Base-by-base conservation (phyloP, 2,888 invertebrate genomes). In the Xestia xanthographa region DNA sequence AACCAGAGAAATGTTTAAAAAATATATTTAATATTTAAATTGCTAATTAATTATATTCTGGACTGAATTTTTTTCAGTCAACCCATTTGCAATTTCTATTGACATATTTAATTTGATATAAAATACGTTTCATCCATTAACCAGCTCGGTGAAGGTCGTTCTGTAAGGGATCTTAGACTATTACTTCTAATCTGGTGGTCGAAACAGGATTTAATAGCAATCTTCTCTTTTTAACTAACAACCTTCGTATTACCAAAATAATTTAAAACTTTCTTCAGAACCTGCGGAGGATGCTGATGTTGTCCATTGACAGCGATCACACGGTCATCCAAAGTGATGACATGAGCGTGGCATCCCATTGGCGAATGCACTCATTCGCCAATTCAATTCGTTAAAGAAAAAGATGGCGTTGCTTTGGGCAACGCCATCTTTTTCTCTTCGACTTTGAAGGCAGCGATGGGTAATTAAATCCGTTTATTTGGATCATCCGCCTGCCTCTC, bases 381-480 rank as follows among this genome's bases (percentile, higher is more conserved):
- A n/a, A n/a, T n/a, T n/a, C n/a, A n/a, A n/a, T n/a, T n/a, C n/a
- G n/a, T n/a, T n/a, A n/a, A n/a, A n/a, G n/a, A n/a, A n/a, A n/a
- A n/a, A n/a, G n/a, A n/a, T n/a, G n/a, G n/a, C n/a, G n/a, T n/a
- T n/a, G n/a, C n/a, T n/a, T n/a, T n/a, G n/a, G n/a, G 75, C 92
- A 92, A 0, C 86, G 73, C 92, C 92, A 92, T 45, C 89, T 80
- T 6, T 63, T 85, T 29, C 75, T 89, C 9, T 9, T 58, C 20
- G 66, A 68, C 68, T 67, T 86, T 3, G 81, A 78, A 14, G 75
- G 76, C 12, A 67, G 26, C 29, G 74, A 77, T 20, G 87, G 90
- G 78, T 90, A 93, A 0, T 89, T 92, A 76, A 90, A 93, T 1
- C 91, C 90, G 17, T 89, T 86, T 5, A 91, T 65, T n/a, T 82